Base-by-base conservation (phyloP, 2,113 vertebrate genomes). In the Mellivora capensis region DNA sequence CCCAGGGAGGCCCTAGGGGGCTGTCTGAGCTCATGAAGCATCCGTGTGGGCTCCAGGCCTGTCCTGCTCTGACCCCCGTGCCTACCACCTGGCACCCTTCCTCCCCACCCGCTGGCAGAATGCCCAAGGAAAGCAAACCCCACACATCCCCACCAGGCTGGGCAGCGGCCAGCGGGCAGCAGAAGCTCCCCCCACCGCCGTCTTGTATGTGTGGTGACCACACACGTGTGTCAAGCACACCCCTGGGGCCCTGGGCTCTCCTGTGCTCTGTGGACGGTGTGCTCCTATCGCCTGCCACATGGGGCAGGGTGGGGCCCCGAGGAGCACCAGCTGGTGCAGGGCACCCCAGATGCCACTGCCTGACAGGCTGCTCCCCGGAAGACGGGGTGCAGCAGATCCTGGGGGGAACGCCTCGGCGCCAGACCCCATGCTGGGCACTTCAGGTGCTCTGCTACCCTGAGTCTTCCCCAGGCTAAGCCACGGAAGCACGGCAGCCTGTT, bases 201-300 rank as follows among this genome's bases (percentile, higher is more conserved):
- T 27, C 71, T 23, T 0, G 1, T 9, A 15, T 0, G 25, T 34
- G 25, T 25, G 4, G 23, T 1, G 79, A 29, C n/a, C 31, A 5
- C 34, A 3, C 3, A 4, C 13, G 34, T 4, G 44, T 21, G 47
- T 27, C 6, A 29, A 54, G 20, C 49, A 4, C 2, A 29, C 27
- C 39, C 72, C 21, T 2, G 13, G 25, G 44, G 31, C 72, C 25
- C 0, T 2, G 8, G 6, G 13, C 12, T n/a, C 21, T 21, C 57
- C 54, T 4, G 0, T 17, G 54, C 7, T 11, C n/a, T 4, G 2
- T 0, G 12, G 59, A 34, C 1, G 0, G 1, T 59, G 7, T 2
- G 7, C 29, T 9, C 1, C 2, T 52, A 76, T 15, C 31, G 17
- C 8, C 5, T 1, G 37, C 42, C 42, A 25, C 59, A 34, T 2